A percentile compares a stretch with the other conserved stretches of the same genome.
phyloP scores from a whole-genome alignment of 2,797 vertebrate genomes.

The Peromyscus attwateri region DNA sequence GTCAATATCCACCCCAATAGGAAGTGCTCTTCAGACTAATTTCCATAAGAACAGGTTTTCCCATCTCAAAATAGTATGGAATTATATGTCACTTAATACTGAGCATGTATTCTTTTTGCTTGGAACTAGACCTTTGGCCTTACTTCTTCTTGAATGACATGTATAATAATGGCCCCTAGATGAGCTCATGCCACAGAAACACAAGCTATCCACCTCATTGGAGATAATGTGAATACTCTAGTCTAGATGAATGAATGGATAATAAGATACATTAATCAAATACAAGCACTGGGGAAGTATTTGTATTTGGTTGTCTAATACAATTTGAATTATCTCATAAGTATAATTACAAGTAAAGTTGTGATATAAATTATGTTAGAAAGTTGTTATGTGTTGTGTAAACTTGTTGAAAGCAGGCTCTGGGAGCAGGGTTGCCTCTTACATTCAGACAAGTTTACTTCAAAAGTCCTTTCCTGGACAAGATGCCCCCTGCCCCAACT shows the following conservation, averaged over 20 bases:
- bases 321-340: slow-evolving; percentile 20
- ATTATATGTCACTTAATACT: background rate
- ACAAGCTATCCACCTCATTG: background rate
- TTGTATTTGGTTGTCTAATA: slow-evolving; percentile 19
- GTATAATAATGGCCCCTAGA: background rate
- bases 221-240: background rate
- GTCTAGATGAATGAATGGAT: background rate
- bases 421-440: background rate
- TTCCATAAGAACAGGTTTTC: background rate
- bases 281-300: slow-evolving; percentile 9
- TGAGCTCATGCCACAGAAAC: background rate
- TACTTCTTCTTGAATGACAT: slow-evolving; percentile 10
- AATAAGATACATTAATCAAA: slow-evolving; percentile 19
- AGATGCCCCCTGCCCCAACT: background rate
- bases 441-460: background rate
- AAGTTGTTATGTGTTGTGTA: background rate
- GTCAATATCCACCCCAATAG: background rate
- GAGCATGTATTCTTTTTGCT: background rate
- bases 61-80: background rate
- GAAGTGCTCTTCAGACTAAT: background rate
- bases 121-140: background rate
- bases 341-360: background rate
- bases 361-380: background rate
- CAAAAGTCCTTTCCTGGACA: background rate
- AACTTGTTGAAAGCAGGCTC: background rate